Conservation (phyloP, 1,140 invertebrate genomes). For the Psilanteris sp. region DNA sequence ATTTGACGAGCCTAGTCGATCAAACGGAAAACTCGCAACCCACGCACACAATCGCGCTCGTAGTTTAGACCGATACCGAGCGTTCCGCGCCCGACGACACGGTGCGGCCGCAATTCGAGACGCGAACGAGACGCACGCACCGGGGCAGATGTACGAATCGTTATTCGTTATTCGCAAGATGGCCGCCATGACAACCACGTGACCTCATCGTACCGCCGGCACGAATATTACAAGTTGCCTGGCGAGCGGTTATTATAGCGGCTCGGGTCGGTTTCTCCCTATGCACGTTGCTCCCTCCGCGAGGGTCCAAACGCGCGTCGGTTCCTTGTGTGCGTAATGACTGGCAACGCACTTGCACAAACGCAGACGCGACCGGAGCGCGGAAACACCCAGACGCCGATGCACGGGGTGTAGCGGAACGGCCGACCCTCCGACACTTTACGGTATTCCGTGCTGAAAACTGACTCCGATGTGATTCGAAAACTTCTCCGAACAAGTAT, state of each 20-base stretch:
- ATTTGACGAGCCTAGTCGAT: no score
- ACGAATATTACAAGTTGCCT: conserved; percentile 57
- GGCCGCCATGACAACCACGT: conserved; percentile 67
- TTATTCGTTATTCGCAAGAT: conserved; percentile 65
- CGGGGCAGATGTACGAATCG: conserved; percentile 65
- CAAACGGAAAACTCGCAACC: no score
- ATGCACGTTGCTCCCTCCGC: conserved; percentile 38
- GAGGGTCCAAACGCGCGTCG: conserved; percentile 28
- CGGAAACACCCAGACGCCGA: conserved; percentile 50
- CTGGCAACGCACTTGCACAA: conserved; percentile 5
- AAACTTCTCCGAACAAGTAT: conserved; percentile 48
- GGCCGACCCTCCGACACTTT: conserved; percentile 59
- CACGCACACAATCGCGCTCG: no score
- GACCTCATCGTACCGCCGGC: conserved; percentile 61
- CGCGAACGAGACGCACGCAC: conserved; percentile 43
- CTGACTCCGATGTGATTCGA: conserved; percentile 46
- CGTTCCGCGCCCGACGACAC: no score
- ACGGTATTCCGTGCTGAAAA: conserved; percentile 59
- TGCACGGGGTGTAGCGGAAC: conserved; percentile 44
- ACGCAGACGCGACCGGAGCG: not conserved
- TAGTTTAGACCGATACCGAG: no score
- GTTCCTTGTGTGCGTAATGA: conserved; percentile 24
- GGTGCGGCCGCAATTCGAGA: conserved; percentile 27
- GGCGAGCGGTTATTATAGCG: conserved; percentile 60
- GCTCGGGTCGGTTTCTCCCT: conserved; percentile 58